Conservation (phyloP, 2,888 invertebrate species). For the Xanthorhoe spadicearia region DNA sequence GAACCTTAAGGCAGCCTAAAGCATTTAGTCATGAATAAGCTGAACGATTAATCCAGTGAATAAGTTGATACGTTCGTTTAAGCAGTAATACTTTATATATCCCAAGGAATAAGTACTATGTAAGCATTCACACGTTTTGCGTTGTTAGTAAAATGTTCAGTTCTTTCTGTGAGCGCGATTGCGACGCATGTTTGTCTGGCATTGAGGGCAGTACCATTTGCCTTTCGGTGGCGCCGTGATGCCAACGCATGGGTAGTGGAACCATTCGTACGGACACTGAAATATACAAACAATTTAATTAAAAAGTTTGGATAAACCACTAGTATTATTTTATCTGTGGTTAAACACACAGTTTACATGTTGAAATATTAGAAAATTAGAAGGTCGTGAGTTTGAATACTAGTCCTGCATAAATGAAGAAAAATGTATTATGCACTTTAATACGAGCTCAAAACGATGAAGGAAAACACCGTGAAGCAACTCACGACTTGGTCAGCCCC, state of each 20-base stretch:
- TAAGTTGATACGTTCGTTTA: background rate
- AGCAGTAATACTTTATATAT: background rate
- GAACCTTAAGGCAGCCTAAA: too few species aligned
- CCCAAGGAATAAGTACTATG: background rate
- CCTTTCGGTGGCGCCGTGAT: constrained; percentile 98
- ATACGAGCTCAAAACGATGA: too few species aligned
- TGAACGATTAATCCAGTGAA: background rate
- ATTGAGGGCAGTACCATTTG: constrained; percentile 99
- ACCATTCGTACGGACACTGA: constrained; percentile 99
- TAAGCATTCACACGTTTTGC: background rate
- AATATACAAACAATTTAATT: constrained; percentile 30
- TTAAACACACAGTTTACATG: too few species aligned
- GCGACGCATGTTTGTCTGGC: constrained; percentile 94
- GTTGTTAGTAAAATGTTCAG: constrained; percentile 61
- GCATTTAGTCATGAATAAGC: too few species aligned
- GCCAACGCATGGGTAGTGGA: constrained; percentile 99
- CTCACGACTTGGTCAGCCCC: too few species aligned
- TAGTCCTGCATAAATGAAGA: too few species aligned
- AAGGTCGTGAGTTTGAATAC: too few species aligned
- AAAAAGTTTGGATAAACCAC: background rate
- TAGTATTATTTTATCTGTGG: background rate
- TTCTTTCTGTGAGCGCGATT: constrained; percentile 91
- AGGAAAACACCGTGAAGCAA: too few species aligned
- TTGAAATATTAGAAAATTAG: too few species aligned
- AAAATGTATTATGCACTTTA: too few species aligned